These are phyloP conservation scores for Neuroterus valhalla DNA, from an alignment of 1,140 invertebrate genomes.

Conservation along the genomic window DNA sequence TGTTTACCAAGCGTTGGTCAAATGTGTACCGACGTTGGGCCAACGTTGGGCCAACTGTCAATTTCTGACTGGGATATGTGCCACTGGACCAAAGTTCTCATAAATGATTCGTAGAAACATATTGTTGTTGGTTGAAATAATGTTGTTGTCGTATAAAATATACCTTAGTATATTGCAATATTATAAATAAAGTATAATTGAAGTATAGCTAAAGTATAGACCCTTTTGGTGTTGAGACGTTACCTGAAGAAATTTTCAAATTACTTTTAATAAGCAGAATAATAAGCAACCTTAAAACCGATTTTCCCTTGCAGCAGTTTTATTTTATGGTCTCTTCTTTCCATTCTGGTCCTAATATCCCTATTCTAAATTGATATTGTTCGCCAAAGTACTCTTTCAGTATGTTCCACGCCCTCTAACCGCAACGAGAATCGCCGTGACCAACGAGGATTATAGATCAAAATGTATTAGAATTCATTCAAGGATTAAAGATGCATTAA, in stretches of 20 bases:
- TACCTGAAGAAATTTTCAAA: neutral
- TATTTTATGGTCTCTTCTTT: conserved; percentile 1
- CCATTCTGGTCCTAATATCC: conserved; percentile 15
- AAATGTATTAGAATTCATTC: conserved; percentile 41
- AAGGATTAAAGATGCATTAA: conserved; percentile 38
- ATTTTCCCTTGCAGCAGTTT: neutral
- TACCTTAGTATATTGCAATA: no score
- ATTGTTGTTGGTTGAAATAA: no score
- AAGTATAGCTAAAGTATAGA: no score
- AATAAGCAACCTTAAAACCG: neutral
- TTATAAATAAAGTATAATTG: no score
- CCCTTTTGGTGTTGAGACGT: neutral
- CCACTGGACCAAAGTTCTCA: no score
- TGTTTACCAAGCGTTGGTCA: no score
- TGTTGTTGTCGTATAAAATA: no score
- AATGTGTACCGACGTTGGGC: no score
- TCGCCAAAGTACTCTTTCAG: neutral
- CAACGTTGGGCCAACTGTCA: no score
- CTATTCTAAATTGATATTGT: conserved; percentile 10
- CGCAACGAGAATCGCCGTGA: conserved; percentile 12
- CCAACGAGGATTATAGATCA: conserved; percentile 23
- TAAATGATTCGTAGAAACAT: no score
- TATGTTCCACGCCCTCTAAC: conserved; percentile 1
- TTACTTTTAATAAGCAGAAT: neutral
- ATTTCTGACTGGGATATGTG: no score